Evolutionary conservation across 2,888 invertebrate species (phyloP).

Genomic region (Dorcus hopei): DNA sequence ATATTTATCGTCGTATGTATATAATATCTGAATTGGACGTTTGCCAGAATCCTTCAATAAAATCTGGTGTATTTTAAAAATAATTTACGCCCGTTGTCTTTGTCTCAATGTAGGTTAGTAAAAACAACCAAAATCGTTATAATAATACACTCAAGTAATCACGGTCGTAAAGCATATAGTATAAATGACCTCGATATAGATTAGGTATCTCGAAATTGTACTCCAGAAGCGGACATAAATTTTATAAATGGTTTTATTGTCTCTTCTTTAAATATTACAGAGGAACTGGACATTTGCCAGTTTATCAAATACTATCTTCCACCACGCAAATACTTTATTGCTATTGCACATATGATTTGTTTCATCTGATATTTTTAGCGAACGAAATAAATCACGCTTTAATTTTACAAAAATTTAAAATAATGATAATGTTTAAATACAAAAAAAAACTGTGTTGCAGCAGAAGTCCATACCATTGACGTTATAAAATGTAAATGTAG

Average conservation of each 20-base stretch:
- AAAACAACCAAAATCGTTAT: constrained; percentile 22
- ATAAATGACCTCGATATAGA: constrained; percentile 23
- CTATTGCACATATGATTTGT: neutral
- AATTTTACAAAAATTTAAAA: no score
- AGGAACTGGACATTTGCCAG: neutral
- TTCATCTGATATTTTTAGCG: neutral
- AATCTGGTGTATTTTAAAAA: constrained; percentile 22
- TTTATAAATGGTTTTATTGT: constrained; percentile 8
- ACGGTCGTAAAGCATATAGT: constrained; percentile 25
- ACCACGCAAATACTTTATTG: neutral
- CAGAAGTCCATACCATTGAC: constrained; percentile 4
- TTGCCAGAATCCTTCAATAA: constrained; percentile 26
- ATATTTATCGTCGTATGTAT: neutral
- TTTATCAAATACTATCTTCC: neutral
- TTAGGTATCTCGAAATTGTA: constrained; percentile 15
- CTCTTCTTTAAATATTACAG: neutral
- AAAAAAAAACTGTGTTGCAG: no score
- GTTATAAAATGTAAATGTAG: constrained; percentile 14
- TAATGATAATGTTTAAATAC: no score
- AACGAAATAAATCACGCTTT: neutral
- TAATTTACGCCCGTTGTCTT: constrained; percentile 15
- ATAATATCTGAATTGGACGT: constrained; percentile 20
- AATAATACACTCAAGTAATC: constrained; percentile 24
- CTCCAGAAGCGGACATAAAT: constrained; percentile 9
- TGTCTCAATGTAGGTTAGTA: constrained; percentile 24